phyloP scores from a whole-genome alignment of 2,888 invertebrate species.

The Ypsolopha scabrella region DNA sequence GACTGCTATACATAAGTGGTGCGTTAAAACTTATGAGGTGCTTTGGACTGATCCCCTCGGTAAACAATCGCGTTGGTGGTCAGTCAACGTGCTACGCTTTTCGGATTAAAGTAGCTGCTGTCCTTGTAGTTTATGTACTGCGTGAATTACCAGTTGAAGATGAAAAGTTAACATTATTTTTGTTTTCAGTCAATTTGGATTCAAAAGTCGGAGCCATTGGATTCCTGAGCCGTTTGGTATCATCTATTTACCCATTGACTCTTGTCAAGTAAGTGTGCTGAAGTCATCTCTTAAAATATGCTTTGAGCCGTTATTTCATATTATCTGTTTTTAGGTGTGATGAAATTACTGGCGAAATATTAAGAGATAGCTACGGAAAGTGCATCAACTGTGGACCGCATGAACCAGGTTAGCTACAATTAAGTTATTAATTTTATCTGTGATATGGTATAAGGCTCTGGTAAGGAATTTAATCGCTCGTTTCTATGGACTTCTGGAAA shows the following conservation, averaged over 20 bases:
- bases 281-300: too few relatives aligned
- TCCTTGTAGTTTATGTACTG: too few relatives aligned
- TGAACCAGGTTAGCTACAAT: constrained; percentile 81
- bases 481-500: too few relatives aligned
- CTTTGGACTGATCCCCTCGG: too few relatives aligned
- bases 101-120: too few relatives aligned
- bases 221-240: constrained; percentile 79
- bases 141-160: too few relatives aligned
- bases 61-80: too few relatives aligned
- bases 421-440: background rate
- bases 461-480: too few relatives aligned
- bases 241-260: constrained; percentile 54
- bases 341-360: constrained; percentile 81
- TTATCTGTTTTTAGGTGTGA: constrained; percentile 61
- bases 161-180: background rate
- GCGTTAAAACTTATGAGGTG: background rate
- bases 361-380: constrained; percentile 77
- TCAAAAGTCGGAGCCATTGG: constrained; percentile 92
- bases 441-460: too few relatives aligned
- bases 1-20: too few relatives aligned
- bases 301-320: too few relatives aligned
- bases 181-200: constrained; percentile 85
- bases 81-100: too few relatives aligned
- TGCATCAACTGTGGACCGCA: constrained; percentile 86
- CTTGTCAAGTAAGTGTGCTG: constrained; percentile 60